Base-by-base conservation (phyloP, 2,113 vertebrate species). In the Ia io region DNA sequence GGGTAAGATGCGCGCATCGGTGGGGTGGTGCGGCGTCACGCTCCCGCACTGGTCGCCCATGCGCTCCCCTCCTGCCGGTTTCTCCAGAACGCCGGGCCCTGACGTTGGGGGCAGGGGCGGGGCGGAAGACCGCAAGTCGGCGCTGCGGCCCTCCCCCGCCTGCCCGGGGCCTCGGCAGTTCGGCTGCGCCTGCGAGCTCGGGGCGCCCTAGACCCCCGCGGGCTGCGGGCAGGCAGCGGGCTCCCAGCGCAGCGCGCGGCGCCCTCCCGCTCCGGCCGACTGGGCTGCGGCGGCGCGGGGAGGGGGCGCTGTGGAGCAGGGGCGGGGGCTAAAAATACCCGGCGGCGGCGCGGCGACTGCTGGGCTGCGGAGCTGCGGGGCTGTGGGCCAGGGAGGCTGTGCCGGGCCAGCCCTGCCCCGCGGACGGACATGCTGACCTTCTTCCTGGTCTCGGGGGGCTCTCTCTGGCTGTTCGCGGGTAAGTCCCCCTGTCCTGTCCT, bases 381-480 rank as follows among this genome's bases (percentile, higher is more conserved):
- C 90, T 79, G 53, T 56, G 28, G 70, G 63, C 93, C 86, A 14
- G 7, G 78, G 79, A 89, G 91, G 95, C 95, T 61, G 90, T 30
- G 77, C 69, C 51, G 84, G 93, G 92, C 97, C 96, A 59, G 93
- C 94, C 95, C 80, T 97, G 96, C 95, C 84, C 95, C 47, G 92
- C 95, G 61, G 25, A 88, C 93, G 95, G 97, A 97, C 96, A 99
- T 99, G 98, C 98, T 99, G 94, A 97, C 98, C 94, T 98, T 98
- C 95, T 97, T 99, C 90, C 97, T 99, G 35, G 96, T 98, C 84
- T 98, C 98, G 0, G 98, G 97, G 63, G 98, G 98, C 90, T 98
- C 98, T 49, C 97, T 98, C 94, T 98, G 98, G 96, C 96, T 99
- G 94, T 96, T 98, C 32, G 87, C 98, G 77, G 98, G 98, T 98